Conservation (phyloP, 2,888 invertebrate species). For the Lasius fuliginosus region DNA sequence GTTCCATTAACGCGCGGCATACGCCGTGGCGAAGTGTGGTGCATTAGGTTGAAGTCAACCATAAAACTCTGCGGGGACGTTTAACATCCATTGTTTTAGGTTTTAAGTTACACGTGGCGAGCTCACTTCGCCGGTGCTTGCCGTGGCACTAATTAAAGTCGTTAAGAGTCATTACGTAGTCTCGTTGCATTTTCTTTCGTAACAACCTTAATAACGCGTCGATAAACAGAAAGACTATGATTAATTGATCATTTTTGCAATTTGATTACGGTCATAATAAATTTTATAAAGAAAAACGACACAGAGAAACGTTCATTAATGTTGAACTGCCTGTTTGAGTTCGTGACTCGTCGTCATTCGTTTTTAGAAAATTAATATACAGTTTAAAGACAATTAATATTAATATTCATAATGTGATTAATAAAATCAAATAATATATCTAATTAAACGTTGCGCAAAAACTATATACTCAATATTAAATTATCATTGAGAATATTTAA, state of each 20-base stretch:
- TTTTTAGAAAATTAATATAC: too few relatives aligned
- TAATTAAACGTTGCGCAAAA: not conserved
- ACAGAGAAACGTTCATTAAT: not conserved
- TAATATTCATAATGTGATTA: not conserved
- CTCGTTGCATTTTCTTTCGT: conserved; percentile 38
- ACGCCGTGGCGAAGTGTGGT: conserved; percentile 69
- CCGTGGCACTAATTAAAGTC: conserved; percentile 64
- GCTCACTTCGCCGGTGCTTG: conserved; percentile 14
- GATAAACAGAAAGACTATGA: conserved; percentile 30
- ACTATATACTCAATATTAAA: not conserved
- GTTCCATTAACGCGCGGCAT: conserved; percentile 71
- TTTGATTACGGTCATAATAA: conserved; percentile 32
- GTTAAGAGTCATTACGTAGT: conserved; percentile 59
- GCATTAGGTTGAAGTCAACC: conserved; percentile 70
- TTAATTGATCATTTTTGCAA: conserved; percentile 42
- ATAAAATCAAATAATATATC: not conserved
- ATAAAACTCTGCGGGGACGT: conserved; percentile 69
- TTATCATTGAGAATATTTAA: not conserved
- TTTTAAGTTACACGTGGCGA: conserved; percentile 46
- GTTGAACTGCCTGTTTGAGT: not conserved
- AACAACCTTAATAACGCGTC: conserved; percentile 28
- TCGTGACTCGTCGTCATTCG: not conserved
- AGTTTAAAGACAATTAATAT: not conserved
- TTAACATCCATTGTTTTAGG: conserved; percentile 68
- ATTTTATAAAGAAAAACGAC: conserved; percentile 28